These are phyloP conservation scores for Harpagus bidentatus DNA, from an alignment of 2,113 vertebrate species.

Conservation along the genomic window DNA sequence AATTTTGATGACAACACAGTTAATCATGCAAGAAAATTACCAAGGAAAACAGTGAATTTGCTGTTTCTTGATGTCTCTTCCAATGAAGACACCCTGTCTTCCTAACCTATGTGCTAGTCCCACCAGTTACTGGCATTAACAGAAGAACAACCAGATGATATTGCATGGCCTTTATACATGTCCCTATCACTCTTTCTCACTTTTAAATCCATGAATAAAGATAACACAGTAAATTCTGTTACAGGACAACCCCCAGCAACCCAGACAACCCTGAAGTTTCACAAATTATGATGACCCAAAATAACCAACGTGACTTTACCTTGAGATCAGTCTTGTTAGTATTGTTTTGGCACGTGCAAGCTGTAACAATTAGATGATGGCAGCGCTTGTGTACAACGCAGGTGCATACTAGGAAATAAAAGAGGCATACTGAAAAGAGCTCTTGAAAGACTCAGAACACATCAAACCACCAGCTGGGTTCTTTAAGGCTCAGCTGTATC, in stretches of 20 bases:
- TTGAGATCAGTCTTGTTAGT: constrained; percentile 77
- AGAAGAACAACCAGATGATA: not conserved
- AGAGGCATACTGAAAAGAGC: constrained; percentile 14
- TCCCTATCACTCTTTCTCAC: not conserved
- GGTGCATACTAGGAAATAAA: constrained; percentile 86
- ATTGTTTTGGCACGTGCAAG: constrained; percentile 94
- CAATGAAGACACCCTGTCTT: not conserved
- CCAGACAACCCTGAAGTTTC: not conserved
- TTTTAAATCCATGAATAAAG: not conserved
- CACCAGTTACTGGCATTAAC: not conserved
- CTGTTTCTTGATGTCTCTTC: not conserved
- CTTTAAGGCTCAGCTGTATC: not conserved
- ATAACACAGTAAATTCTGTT: not conserved
- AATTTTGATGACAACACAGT: not conserved
- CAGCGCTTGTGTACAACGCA: constrained; percentile 98
- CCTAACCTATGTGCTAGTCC: not conserved
- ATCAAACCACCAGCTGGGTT: not conserved
- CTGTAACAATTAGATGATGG: constrained; percentile 92
- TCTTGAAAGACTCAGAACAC: not conserved
- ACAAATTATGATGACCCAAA: not conserved
- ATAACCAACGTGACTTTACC: constrained; percentile 57
- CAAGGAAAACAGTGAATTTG: not conserved
- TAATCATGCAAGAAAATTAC: not conserved
- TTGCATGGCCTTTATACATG: not conserved
- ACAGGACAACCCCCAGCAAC: not conserved